Percentiles rank a stretch among this genome's conserved stretches.
Conservation (phyloP, 2,113 vertebrate species). For the Malurus cyaneus region DNA sequence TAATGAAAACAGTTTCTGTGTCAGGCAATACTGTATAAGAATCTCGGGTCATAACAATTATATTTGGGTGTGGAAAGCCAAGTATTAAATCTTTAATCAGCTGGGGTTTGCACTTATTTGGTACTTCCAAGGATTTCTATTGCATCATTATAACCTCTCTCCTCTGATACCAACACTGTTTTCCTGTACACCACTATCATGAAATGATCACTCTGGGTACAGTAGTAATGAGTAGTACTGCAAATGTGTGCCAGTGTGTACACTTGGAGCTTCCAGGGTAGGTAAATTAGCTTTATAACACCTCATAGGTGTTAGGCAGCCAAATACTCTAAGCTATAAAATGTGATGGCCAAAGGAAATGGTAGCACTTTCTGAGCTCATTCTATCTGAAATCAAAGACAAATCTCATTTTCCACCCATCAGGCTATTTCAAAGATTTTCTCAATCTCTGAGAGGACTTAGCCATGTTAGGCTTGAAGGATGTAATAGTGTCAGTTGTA, state of each 20-base stretch:
- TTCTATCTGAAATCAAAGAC: background rate
- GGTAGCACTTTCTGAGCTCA: background rate
- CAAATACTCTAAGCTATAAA: background rate
- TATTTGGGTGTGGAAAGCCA: background rate
- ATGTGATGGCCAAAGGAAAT: background rate
- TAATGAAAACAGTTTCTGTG: background rate
- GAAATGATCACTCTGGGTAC: background rate
- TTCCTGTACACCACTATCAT: background rate
- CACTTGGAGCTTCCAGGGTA: background rate
- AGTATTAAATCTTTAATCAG: background rate
- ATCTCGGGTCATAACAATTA: background rate
- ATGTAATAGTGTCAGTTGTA: accelerated
- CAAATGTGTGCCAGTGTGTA: background rate
- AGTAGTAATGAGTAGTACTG: background rate
- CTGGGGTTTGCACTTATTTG: background rate
- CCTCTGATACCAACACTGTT: background rate
- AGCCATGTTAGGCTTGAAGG: background rate
- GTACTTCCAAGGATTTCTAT: background rate
- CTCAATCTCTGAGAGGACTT: background rate
- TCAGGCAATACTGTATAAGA: background rate
- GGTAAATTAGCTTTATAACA: background rate
- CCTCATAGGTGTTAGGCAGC: background rate
- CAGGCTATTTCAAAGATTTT: background rate
- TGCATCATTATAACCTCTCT: background rate
- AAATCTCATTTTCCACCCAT: background rate